A percentile compares a stretch with the other conserved stretches of the same genome.
Conservation (phyloP, 2,888 invertebrate genomes). For the Acleris cristana region DNA sequence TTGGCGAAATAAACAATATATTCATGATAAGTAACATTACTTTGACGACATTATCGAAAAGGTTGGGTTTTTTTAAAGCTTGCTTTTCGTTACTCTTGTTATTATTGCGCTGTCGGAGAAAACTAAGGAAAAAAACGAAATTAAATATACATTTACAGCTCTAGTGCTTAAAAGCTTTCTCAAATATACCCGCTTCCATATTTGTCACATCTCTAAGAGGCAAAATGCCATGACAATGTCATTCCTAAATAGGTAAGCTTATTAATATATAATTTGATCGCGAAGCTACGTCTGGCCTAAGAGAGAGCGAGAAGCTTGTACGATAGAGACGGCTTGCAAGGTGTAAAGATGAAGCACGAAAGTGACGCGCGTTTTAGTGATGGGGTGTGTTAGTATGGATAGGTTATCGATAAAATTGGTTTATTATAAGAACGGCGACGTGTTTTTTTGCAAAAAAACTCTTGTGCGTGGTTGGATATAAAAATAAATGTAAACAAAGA, state of each 20-base stretch:
- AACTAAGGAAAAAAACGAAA: too few species aligned
- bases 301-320: constrained; percentile 46
- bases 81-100: too few species aligned
- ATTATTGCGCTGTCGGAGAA: too few species aligned
- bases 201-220: neutral
- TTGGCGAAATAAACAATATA: too few species aligned
- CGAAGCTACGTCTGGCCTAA: neutral
- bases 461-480: too few species aligned
- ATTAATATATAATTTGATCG: constrained; percentile 2
- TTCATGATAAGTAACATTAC: too few species aligned
- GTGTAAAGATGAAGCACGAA: constrained; percentile 82
- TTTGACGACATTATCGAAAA: too few species aligned
- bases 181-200: neutral
- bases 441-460: too few species aligned
- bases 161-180: too few species aligned
- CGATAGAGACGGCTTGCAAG: constrained; percentile 62
- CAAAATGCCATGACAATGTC: constrained; percentile 1
- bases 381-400: constrained; percentile 45
- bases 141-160: too few species aligned
- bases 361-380: constrained; percentile 75
- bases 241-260: neutral
- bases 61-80: too few species aligned
- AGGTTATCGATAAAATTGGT: constrained; percentile 1
- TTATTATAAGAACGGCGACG: neutral
- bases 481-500: too few species aligned